phyloP scores from a whole-genome alignment of 2,797 vertebrate species.

The Glossophaga mutica region DNA sequence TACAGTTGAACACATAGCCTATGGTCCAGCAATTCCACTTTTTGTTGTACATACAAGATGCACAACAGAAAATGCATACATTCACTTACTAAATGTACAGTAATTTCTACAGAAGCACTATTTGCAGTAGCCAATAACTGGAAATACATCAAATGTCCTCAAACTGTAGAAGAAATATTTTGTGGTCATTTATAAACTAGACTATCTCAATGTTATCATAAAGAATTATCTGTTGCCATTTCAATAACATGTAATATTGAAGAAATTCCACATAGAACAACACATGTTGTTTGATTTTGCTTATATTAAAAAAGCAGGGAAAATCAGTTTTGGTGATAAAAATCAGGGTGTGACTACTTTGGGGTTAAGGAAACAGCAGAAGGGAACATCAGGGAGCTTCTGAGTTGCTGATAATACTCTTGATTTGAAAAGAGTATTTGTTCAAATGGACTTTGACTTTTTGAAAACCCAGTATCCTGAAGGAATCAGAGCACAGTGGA shows the following conservation, averaged over 20 bases:
- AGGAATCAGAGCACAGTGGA: not conserved
- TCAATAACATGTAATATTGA: not conserved
- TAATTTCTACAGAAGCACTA: not conserved
- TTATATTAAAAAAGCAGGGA: not conserved
- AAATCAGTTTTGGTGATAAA: not conserved
- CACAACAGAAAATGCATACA: not conserved
- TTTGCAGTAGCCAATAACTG: not conserved
- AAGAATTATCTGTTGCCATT: not conserved
- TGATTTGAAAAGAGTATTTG: not conserved
- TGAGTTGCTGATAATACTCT: not conserved
- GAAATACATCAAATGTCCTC: not conserved
- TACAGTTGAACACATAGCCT: not conserved
- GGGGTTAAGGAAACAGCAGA: not conserved
- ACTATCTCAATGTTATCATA: not conserved
- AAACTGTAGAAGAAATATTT: not conserved
- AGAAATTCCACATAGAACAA: not conserved
- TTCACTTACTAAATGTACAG: not conserved
- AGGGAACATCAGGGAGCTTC: not conserved
- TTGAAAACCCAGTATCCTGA: not conserved
- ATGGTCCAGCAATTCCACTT: not conserved
- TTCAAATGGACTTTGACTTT: not conserved
- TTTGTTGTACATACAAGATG: not conserved
- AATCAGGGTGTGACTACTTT: not conserved
- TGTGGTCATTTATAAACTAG: not conserved
- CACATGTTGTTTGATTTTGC: not conserved